Conservation (phyloP, 2,888 invertebrate species). For the Molorchus minor region DNA sequence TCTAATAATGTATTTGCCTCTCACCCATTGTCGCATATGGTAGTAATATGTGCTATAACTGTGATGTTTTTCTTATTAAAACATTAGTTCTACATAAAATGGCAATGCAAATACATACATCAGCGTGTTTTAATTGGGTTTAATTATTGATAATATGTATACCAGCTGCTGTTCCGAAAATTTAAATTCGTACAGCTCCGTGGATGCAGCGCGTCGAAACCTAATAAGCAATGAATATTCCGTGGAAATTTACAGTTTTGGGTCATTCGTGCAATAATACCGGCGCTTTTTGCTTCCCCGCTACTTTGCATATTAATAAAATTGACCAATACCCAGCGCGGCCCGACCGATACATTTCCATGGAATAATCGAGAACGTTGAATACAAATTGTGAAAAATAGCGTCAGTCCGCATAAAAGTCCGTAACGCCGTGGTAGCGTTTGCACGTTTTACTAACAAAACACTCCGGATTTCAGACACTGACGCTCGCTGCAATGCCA, state of each 20-base stretch:
- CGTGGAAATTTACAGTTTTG: constrained; percentile 31
- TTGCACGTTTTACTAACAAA: constrained; percentile 43
- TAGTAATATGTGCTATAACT: too few relatives aligned
- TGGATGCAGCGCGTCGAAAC: constrained; percentile 21
- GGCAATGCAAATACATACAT: too few relatives aligned
- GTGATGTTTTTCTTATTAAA: too few relatives aligned
- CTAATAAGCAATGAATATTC: constrained; percentile 44
- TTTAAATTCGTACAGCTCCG: constrained; percentile 18
- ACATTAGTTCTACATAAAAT: too few relatives aligned
- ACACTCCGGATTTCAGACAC: constrained; percentile 32
- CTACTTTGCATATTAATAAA: constrained; percentile 49
- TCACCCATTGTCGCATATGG: too few relatives aligned
- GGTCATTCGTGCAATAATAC: constrained; percentile 27
- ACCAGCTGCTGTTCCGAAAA: constrained; percentile 21
- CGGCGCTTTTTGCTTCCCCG: constrained; percentile 38
- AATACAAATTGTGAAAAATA: constrained; percentile 48
- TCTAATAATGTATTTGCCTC: too few relatives aligned
- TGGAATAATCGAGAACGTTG: constrained; percentile 45
- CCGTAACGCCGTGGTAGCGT: constrained; percentile 40
- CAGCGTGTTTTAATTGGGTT: too few relatives aligned
- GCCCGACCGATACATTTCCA: constrained; percentile 44
- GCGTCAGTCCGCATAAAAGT: constrained; percentile 38
- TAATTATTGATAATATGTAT: too few relatives aligned
- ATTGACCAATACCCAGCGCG: constrained; percentile 40
- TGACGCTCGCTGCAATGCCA: constrained; percentile 29